These are phyloP conservation scores for Ctenicera cuprea DNA, from an alignment of 2,888 invertebrate species.

Conservation along the genomic window DNA sequence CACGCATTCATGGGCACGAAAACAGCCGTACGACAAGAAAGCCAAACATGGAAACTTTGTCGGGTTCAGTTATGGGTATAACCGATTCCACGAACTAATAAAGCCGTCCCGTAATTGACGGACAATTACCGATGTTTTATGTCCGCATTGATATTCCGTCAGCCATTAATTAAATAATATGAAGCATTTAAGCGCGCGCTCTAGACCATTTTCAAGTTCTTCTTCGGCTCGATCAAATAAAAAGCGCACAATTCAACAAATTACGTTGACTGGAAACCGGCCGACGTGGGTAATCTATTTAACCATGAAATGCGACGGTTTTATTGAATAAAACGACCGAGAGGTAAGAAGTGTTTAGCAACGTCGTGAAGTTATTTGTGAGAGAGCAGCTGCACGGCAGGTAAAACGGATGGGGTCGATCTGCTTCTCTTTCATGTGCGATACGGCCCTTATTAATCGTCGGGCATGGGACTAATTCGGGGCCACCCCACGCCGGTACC, in stretches of 20 bases:
- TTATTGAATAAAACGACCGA: slow-evolving; percentile 56
- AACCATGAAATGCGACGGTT: slow-evolving; percentile 57
- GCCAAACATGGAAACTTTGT: slow-evolving; percentile 54
- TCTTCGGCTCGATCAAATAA: slow-evolving; percentile 34
- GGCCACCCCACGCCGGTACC: slow-evolving; percentile 54
- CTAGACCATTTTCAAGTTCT: slow-evolving; percentile 37
- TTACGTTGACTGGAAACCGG: slow-evolving; percentile 53
- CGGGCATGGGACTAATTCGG: slow-evolving; percentile 50
- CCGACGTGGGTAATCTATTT: slow-evolving; percentile 56
- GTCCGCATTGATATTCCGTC: slow-evolving; percentile 46
- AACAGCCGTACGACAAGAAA: slow-evolving; percentile 49
- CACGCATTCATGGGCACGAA: slow-evolving; percentile 48
- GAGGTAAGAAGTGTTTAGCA: slow-evolving; percentile 55
- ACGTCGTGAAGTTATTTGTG: slow-evolving; percentile 49
- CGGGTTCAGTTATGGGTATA: slow-evolving; percentile 50
- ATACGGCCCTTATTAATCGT: slow-evolving; percentile 52
- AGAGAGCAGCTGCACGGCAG: slow-evolving; percentile 48
- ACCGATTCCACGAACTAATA: slow-evolving; percentile 59
- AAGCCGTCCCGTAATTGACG: slow-evolving; percentile 60
- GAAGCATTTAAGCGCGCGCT: slow-evolving; percentile 48
- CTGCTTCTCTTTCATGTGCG: slow-evolving; percentile 49
- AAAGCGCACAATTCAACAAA: slow-evolving; percentile 54
- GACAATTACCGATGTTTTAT: slow-evolving; percentile 57
- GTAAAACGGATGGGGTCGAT: slow-evolving; percentile 50
- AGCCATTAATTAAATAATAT: slow-evolving; percentile 59